A percentile compares a stretch with the other conserved stretches of the same genome.
Evolutionary conservation across 1,140 invertebrate species (phyloP).

Genomic region (Halyomorpha halys): DNA sequence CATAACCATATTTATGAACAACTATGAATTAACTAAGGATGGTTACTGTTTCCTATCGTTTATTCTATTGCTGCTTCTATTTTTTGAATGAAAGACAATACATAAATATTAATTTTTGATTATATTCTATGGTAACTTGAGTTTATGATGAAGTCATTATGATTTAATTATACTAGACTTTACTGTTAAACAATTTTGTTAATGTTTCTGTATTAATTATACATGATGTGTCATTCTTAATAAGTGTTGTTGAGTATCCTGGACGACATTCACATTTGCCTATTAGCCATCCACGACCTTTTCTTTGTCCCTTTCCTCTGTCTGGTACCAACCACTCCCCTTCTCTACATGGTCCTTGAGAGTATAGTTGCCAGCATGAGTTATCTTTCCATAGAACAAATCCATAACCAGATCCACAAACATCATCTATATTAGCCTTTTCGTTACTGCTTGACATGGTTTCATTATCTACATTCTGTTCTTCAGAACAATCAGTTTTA

Average conservation of each 20-base stretch:
- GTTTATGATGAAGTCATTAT: too few species aligned
- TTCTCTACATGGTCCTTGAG: slow-evolving; percentile 49
- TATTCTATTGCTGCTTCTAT: too few species aligned
- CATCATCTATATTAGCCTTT: slow-evolving; percentile 19
- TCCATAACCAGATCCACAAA: slow-evolving; percentile 28
- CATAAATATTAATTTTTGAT: too few species aligned
- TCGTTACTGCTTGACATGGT: neutral
- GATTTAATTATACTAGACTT: neutral
- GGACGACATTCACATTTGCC: slow-evolving; percentile 57
- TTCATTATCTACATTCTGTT: neutral
- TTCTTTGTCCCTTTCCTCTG: slow-evolving; percentile 34
- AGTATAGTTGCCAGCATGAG: slow-evolving; percentile 31
- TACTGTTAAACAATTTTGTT: neutral
- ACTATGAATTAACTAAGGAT: too few species aligned
- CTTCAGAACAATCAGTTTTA: neutral
- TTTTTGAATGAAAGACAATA: too few species aligned
- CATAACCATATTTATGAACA: too few species aligned
- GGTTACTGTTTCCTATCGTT: too few species aligned
- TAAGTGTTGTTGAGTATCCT: slow-evolving; percentile 42
- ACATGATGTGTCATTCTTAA: slow-evolving; percentile 31
- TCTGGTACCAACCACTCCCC: slow-evolving; percentile 59
- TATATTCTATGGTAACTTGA: too few species aligned
- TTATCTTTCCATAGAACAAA: slow-evolving; percentile 29
- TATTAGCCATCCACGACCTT: slow-evolving; percentile 32
- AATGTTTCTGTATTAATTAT: neutral